A percentile compares a stretch with the other conserved stretches of the same genome.
These are phyloP conservation scores for Hartigia nigra DNA, from an alignment of 2,888 invertebrate species.

Conservation along the genomic window DNA sequence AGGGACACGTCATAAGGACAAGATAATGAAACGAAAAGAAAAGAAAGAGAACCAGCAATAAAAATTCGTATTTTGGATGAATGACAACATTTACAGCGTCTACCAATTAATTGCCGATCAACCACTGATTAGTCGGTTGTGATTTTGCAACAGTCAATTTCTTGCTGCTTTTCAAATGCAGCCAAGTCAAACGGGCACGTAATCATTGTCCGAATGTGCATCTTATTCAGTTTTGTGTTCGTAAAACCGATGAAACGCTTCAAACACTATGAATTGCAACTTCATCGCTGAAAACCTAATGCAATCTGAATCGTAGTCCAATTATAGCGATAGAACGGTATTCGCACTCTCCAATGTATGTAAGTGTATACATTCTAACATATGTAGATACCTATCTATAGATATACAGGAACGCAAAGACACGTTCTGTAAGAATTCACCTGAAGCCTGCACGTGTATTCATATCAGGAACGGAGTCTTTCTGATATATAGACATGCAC, in stretches of 20 bases:
- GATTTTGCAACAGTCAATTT: background rate
- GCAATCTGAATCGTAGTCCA: constrained; percentile 38
- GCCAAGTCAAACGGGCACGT: background rate
- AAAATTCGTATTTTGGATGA: background rate
- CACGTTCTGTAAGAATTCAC: background rate
- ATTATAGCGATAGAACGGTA: constrained; percentile 30
- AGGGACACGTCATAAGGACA: background rate
- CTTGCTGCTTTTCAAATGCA: background rate
- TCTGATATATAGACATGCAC: background rate
- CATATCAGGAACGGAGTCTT: background rate
- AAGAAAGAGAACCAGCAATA: background rate
- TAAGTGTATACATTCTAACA: too few species aligned
- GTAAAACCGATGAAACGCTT: background rate
- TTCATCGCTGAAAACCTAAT: constrained; percentile 25
- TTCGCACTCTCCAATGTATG: background rate
- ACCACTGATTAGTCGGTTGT: background rate
- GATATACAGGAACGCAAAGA: background rate
- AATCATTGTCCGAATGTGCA: background rate
- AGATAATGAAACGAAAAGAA: background rate
- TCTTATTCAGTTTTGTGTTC: background rate
- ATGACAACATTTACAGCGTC: background rate
- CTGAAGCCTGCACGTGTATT: background rate
- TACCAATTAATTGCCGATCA: background rate
- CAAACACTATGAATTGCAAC: background rate
- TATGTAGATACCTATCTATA: background rate